Base-by-base conservation (phyloP, 2,113 vertebrate genomes). In the Pseudopodoces humilis region DNA sequence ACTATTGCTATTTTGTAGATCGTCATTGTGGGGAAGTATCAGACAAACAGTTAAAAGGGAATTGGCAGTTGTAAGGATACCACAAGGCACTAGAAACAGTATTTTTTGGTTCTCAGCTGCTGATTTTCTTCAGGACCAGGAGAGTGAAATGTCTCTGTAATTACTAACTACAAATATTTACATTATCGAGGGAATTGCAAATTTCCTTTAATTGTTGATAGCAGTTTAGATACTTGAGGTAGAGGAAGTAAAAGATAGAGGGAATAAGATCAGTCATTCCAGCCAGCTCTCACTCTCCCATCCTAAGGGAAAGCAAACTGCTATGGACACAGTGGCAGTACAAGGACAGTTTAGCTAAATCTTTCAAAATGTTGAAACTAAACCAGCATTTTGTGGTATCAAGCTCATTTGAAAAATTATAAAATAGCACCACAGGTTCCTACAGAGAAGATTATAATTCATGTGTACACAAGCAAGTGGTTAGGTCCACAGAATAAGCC, bases 171-270 rank as follows among this genome's bases (percentile, higher is more conserved):
- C 52, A 92, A 83, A 89, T 81, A 55, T 88, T 92, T 67, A 62
- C 30, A 20, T 88, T 70, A 91, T 58, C 65, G 60, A 78, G 65
- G 65, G 81, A 94, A 91, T 44, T 87, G 70, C 39, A 89, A 71
- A 79, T 91, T 91, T 56, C 58, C 81, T 91, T 74, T 75, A 84
- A 92, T 47, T 94, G 41, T 50, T 89, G 39, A 78, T 60, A 63
- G 68, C 31, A 41, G 13, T 89, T 86, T 80, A 89, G 74, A 72
- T 60, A 81, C 24, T 79, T 84, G 56, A 91, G n/a, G 46, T 17
- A 90, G 15, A 92, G 60, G 21, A 83, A 88, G 28, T 18, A 55
- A 83, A 94, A 83, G 15, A 49, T 0, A 62, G 35, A 78, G 19
- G 41, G 31, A 92, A 25, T 58, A 74, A 39, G 35, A 69, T 46